Evolutionary conservation across 2,113 vertebrate species (phyloP), one percentile per base, ranked within the genome.

Genomic region (Miniopterus natalensis): DNA sequence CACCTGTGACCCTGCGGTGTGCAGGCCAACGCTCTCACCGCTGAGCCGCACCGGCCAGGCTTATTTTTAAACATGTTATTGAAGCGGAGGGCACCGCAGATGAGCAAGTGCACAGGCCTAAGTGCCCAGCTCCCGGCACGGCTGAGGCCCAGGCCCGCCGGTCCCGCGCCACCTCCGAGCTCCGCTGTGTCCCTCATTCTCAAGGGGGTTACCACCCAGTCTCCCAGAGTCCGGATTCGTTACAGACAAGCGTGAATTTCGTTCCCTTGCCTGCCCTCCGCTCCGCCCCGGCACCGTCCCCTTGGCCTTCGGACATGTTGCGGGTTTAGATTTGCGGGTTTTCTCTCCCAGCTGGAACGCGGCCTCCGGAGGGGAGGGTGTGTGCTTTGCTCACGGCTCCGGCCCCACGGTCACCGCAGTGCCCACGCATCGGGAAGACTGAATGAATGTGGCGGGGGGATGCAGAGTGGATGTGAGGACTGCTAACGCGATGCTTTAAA

Each of bases 261-360:
- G n/a, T 7, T 29, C 20, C 6, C 3, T 45, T 0, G 1, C 18
- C 31, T 14, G 8, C 2, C 13, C 36, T 21, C 4, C 0, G 15
- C 27, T 12, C 45, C 1, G 8, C 0, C 8, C 17, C 36, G 4
- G 0, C 40, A 18, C 31, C 9, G 2, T 10, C 75, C 36, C 17
- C 29, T 31, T 8, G 36, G 36, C 36, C 36, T 36, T 36, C 36
- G 36, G 57, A n/a, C 18, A 8, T 9, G 36, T 3, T 27, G 17
- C 51, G 36, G 92, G 51, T 31, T 75, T 5, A 31, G 25, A 90
- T 47, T 75, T 80, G 71, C 47, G 65, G 81, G 29, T 14, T 7
- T n/a, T 79, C 47, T 84, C 47, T 78, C 51, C 51, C 3, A 18
- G 7, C 20, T 13, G 49, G 51, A 84, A 65, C 5, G 21, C 84